phyloP scores from a whole-genome alignment of 2,797 vertebrate genomes.

The Catharus ustulatus region DNA sequence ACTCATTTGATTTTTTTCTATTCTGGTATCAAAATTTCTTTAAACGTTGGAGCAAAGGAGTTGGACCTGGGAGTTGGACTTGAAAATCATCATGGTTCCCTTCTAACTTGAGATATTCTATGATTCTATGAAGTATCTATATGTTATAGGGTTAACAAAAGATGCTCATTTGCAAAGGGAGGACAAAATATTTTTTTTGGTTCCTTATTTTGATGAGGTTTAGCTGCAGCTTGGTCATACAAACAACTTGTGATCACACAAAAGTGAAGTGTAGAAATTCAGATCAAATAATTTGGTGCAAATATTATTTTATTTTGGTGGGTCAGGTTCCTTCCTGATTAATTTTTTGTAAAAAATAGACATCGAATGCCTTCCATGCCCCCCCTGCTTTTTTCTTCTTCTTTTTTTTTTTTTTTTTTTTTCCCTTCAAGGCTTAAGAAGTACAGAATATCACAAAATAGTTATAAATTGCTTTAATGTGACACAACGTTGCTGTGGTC shows the following conservation, averaged over 20 bases:
- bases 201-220: neutral
- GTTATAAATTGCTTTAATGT: neutral
- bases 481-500: neutral
- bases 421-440: neutral
- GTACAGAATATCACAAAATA: neutral
- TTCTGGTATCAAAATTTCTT: neutral
- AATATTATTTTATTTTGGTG: neutral
- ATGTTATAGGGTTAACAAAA: neutral
- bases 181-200: neutral
- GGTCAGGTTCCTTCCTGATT: neutral
- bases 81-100: neutral
- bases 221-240: neutral
- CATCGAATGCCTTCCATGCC: neutral
- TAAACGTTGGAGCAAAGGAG: neutral
- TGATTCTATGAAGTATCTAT: neutral
- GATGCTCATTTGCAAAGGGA: neutral
- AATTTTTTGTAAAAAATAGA: neutral
- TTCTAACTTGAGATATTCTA: neutral
- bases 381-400: fast-evolving
- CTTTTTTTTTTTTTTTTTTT: neutral
- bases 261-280: neutral
- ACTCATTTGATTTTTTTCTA: neutral
- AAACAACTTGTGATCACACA: neutral
- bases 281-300: neutral
- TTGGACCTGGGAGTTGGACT: neutral